These are phyloP conservation scores for Amblyopsis hoosieri DNA, from an alignment of 2,797 vertebrate species.

Conservation along the genomic window DNA sequence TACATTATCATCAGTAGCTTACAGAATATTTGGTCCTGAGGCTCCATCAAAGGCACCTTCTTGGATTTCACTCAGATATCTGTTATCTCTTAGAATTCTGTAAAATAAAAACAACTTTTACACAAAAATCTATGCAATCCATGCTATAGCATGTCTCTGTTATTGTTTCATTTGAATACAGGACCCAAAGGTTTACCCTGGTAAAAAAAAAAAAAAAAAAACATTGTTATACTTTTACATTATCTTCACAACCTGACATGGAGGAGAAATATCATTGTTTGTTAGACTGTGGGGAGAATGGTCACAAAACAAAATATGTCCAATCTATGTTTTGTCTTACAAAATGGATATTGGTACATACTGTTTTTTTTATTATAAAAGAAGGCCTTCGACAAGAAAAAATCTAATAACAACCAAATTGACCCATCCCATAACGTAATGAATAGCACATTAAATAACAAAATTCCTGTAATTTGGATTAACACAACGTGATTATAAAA, in stretches of 20 bases:
- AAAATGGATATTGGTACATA: constrained; percentile 64
- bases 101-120: constrained; percentile 20
- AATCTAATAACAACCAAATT: neutral
- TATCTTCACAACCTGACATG: constrained; percentile 40
- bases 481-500: neutral
- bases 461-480: neutral
- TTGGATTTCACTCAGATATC: constrained; percentile 80
- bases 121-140: constrained; percentile 2
- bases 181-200: no score
- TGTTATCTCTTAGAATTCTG: constrained; percentile 87
- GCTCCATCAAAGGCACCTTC: constrained; percentile 84
- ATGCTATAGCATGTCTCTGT: constrained; percentile 4
- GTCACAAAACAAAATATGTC: constrained; percentile 58
- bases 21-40: constrained; percentile 84
- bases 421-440: no score
- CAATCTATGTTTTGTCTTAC: constrained; percentile 78
- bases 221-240: constrained; percentile 27
- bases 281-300: constrained; percentile 55
- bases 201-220: constrained; percentile 6
- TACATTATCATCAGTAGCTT: constrained; percentile 56
- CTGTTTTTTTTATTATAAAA: constrained; percentile 55
- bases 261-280: constrained; percentile 52
- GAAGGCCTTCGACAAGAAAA: constrained; percentile 23
- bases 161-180: constrained; percentile 4
- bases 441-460: no score